A percentile compares a stretch with the other conserved stretches of the same genome.
phyloP scores from a whole-genome alignment of 2,797 vertebrate genomes.

The Erethizon dorsatum region DNA sequence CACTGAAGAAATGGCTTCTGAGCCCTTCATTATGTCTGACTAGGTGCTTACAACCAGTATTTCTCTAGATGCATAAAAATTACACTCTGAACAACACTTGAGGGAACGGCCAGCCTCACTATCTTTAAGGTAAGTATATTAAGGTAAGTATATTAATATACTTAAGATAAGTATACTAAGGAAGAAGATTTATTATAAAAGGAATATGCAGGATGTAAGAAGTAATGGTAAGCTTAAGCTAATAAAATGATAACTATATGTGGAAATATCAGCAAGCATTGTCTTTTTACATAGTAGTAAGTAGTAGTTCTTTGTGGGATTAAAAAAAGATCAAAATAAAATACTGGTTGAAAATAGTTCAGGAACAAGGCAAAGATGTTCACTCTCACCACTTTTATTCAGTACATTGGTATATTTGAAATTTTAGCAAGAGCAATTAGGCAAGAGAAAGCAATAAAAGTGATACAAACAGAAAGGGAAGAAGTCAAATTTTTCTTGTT shows the following conservation, averaged over 20 bases:
- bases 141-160: too few relatives aligned
- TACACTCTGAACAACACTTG: neutral
- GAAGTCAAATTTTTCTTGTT: neutral
- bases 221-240: neutral
- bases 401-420: neutral
- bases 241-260: neutral
- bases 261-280: neutral
- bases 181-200: neutral
- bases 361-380: neutral
- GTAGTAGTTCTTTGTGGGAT: neutral
- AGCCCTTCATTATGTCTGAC: too few relatives aligned
- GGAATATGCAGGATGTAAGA: neutral
- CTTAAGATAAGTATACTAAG: neutral
- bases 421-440: neutral
- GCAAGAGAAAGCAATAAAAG: neutral
- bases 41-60: neutral
- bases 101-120: neutral
- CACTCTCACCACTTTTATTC: neutral
- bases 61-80: neutral
- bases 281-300: slow-evolving; percentile 4
- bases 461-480: neutral
- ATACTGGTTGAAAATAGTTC: neutral
- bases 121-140: neutral
- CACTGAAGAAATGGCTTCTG: neutral
- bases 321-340: neutral